phyloP scores from a whole-genome alignment of 53 echinoderm and acorn worm species.

The Arbacia lixula region DNA sequence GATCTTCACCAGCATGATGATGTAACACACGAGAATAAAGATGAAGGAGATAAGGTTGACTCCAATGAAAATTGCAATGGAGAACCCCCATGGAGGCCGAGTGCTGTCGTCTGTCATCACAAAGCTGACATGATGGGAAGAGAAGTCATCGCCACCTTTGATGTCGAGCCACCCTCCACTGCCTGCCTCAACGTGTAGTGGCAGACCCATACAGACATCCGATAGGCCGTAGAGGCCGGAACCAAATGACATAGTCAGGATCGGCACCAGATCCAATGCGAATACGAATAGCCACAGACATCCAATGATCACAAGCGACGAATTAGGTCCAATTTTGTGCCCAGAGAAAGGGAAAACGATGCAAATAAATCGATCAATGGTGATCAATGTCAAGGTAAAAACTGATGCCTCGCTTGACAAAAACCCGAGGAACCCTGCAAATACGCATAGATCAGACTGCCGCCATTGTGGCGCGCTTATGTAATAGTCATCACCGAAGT shows the following conservation, averaged over 20 bases:
- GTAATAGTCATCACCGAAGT: conserved; percentile 25
- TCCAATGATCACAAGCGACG: not conserved
- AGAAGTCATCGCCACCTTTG: too few relatives aligned
- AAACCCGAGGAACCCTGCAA: conserved; percentile 50
- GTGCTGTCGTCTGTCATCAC: too few relatives aligned
- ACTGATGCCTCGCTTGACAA: conserved; percentile 53
- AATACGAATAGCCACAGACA: conserved; percentile 17
- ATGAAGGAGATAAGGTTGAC: conserved; percentile 15
- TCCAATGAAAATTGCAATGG: conserved; percentile 15
- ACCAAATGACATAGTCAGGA: not conserved
- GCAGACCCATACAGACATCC: conserved; percentile 43
- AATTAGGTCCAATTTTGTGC: not conserved
- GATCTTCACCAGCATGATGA: conserved; percentile 55
- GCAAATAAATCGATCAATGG: conserved; percentile 37
- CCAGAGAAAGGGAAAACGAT: conserved; percentile 43
- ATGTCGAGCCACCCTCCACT: not conserved
- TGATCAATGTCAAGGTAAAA: conserved; percentile 43
- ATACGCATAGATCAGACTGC: conserved; percentile 1
- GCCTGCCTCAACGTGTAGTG: not conserved
- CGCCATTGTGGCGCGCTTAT: conserved; percentile 22
- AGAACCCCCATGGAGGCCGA: conserved; percentile 18
- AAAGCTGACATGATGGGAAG: too few relatives aligned
- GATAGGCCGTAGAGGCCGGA: conserved; percentile 4
- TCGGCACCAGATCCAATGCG: not conserved
- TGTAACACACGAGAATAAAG: conserved; percentile 50